Conservation (phyloP, 2,797 vertebrate species). For the Chaunax sp. region DNA sequence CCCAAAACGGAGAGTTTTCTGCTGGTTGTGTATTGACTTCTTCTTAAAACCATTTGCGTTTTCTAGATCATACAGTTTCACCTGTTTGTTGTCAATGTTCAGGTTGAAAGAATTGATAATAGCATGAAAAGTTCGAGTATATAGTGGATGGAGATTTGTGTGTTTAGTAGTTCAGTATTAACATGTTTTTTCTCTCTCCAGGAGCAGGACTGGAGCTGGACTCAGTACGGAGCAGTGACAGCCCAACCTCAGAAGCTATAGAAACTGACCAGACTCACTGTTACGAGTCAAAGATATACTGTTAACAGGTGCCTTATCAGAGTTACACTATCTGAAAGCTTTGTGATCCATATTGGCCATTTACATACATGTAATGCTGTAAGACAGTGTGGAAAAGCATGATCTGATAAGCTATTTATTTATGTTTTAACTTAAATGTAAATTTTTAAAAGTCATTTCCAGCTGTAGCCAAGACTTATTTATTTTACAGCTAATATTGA, state of each 20-base stretch:
- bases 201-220: conserved; percentile 88
- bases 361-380: conserved; percentile 38
- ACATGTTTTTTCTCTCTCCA: conserved; percentile 48
- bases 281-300: conserved; percentile 14
- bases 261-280: conserved; percentile 30
- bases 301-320: conserved; percentile 46
- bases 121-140: neutral
- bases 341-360: conserved; percentile 33
- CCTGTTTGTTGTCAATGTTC: neutral
- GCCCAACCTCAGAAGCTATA: conserved; percentile 61
- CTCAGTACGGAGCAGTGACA: conserved; percentile 68
- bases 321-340: conserved; percentile 35
- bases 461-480: conserved; percentile 56
- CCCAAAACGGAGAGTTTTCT: too few relatives aligned
- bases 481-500: conserved; percentile 51
- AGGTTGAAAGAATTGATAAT: neutral
- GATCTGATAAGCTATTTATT: conserved; percentile 27
- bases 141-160: neutral
- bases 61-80: neutral
- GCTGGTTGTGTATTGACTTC: neutral
- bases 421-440: conserved; percentile 44
- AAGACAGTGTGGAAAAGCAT: conserved; percentile 33
- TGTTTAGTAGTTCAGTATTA: neutral
- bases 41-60: neutral
- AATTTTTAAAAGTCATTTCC: conserved; percentile 28